These are phyloP conservation scores for Neoseiulus cucumeris DNA, from an alignment of 1,140 invertebrate species.

Conservation along the genomic window DNA sequence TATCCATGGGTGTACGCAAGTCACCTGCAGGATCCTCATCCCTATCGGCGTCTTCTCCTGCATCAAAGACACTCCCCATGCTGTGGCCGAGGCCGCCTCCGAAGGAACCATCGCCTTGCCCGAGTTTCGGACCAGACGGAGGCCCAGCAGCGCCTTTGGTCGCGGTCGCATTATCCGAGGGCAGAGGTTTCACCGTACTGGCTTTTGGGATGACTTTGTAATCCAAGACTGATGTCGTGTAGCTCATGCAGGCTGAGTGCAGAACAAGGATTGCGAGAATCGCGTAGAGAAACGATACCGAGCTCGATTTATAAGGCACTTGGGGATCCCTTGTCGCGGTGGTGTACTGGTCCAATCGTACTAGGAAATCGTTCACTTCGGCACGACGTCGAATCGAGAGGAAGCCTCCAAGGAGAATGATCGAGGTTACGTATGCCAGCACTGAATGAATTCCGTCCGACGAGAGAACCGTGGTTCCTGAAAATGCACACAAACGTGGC, in stretches of 20 bases:
- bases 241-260: not conserved
- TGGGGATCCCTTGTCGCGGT: not conserved
- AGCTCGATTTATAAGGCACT: not conserved
- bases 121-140: not conserved
- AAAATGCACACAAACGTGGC: not conserved
- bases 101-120: not conserved
- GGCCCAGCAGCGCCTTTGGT: not conserved
- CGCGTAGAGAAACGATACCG: not conserved
- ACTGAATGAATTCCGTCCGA: not conserved
- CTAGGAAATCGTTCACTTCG: not conserved
- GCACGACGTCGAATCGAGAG: not conserved
- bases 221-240: not conserved
- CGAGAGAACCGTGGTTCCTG: not conserved
- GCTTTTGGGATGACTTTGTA: not conserved
- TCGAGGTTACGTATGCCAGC: not conserved
- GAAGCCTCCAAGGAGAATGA: not conserved
- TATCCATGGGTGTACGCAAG: too few species aligned
- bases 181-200: not conserved
- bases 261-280: not conserved
- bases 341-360: not conserved
- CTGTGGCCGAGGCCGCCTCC: not conserved
- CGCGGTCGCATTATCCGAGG: not conserved
- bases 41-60: too few species aligned
- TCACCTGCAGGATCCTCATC: too few species aligned
- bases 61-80: too few species aligned